A percentile compares a stretch with the other conserved stretches of the same genome.
These are phyloP conservation scores for Agonopterix subpropinquella DNA, from an alignment of 2,888 invertebrate species.

Conservation along the genomic window DNA sequence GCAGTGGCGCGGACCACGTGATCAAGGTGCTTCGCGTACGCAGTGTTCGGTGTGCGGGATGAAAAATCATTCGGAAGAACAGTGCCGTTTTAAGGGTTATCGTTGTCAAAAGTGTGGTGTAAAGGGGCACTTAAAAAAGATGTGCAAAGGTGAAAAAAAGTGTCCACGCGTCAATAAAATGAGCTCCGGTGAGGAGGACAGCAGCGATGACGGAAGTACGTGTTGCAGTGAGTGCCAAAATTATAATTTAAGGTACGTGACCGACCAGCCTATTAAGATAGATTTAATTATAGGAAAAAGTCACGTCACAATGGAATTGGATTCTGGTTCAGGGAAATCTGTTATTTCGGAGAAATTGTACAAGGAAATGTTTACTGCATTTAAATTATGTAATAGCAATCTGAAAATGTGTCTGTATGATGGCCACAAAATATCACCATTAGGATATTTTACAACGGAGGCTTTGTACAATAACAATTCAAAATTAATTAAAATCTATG, in stretches of 20 bases:
- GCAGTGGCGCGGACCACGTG: not conserved
- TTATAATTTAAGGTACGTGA: no score
- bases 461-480: conserved; percentile 5
- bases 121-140: conserved; percentile 5
- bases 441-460: conserved; percentile 10
- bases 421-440: no score
- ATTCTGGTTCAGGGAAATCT: conserved; percentile 8
- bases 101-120: conserved; percentile 13
- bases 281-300: no score
- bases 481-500: conserved; percentile 11
- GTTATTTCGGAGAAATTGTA: conserved; percentile 12
- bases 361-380: no score
- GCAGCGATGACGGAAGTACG: no score
- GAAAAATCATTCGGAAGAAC: conserved; percentile 8
- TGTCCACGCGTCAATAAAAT: conserved; percentile 4
- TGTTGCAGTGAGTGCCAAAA: no score
- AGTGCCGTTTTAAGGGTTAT: conserved; percentile 15
- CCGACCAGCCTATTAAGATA: no score
- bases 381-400: no score
- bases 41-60: conserved; percentile 12
- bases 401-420: no score
- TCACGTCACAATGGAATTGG: no score
- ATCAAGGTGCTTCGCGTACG: not conserved
- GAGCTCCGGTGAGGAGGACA: no score
- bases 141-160: conserved; percentile 5